phyloP scores from a whole-genome alignment of 2,888 invertebrate species.

The Polydrusus tereticollis region DNA sequence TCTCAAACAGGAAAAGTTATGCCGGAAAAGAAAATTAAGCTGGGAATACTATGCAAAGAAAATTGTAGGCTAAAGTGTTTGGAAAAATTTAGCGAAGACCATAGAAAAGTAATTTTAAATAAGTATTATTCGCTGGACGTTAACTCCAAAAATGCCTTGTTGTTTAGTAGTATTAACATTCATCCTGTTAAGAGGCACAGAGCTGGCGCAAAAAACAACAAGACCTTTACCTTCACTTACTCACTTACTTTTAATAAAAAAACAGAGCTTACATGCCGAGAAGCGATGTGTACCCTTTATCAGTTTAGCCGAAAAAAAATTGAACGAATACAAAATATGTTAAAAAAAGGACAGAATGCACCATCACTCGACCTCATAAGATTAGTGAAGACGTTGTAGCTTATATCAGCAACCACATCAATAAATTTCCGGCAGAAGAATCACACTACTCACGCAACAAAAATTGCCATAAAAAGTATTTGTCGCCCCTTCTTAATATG shows the following conservation, averaged over 20 bases:
- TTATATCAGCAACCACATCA: constrained; percentile 5
- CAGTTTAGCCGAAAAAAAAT: constrained; percentile 7
- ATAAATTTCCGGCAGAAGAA: constrained; percentile 22
- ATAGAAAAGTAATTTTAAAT: constrained; percentile 6
- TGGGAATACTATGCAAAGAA: constrained; percentile 15
- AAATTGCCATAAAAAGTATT: constrained; percentile 38
- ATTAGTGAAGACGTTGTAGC: neutral
- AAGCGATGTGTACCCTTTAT: neutral
- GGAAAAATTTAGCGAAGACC: neutral
- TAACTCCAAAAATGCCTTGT: constrained; percentile 17
- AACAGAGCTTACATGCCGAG: neutral
- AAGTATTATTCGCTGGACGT: constrained; percentile 15
- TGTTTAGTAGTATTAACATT: constrained; percentile 19
- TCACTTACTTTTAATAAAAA: neutral
- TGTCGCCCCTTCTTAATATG: constrained; percentile 37
- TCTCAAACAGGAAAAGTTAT: neutral
- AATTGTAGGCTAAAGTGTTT: constrained; percentile 16
- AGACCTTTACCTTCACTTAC: neutral
- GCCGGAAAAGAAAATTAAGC: neutral
- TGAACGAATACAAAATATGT: neutral
- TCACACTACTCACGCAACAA: constrained; percentile 45
- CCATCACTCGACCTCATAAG: constrained; percentile 3
- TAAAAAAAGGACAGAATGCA: neutral
- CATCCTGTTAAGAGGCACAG: constrained; percentile 9
- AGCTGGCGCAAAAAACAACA: too few relatives aligned